These are phyloP conservation scores for Diarsia mendica DNA, from an alignment of 2,888 invertebrate species.

Conservation along the genomic window DNA sequence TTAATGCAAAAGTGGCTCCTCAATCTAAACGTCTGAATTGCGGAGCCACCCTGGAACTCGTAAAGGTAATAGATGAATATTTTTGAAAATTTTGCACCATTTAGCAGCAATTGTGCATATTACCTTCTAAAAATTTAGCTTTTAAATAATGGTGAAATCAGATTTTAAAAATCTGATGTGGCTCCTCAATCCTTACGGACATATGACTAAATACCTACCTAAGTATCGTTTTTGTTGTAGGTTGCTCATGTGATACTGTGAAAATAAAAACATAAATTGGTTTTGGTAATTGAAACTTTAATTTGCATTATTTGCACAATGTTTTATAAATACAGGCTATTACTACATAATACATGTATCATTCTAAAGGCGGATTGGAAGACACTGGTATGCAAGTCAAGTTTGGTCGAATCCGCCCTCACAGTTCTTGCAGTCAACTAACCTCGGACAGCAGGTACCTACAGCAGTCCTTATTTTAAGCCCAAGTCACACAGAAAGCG, in stretches of 20 bases:
- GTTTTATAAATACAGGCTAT: conserved; percentile 36
- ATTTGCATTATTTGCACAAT: conserved; percentile 61
- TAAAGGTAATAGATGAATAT: no score
- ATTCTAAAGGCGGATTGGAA: conserved; percentile 19
- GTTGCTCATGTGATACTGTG: background rate
- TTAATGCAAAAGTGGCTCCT: no score
- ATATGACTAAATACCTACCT: background rate
- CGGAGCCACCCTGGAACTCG: no score
- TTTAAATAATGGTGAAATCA: no score
- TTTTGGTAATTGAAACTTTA: conserved; percentile 61
- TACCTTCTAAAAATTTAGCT: no score
- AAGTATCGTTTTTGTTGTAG: background rate
- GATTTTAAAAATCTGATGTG: no score
- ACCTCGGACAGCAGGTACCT: background rate
- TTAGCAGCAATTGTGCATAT: no score
- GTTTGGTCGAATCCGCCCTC: background rate
- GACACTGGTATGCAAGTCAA: conserved; percentile 1
- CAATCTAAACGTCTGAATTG: no score
- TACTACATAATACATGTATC: conserved; percentile 12
- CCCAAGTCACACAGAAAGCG: no score
- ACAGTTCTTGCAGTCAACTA: background rate
- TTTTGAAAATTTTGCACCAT: no score
- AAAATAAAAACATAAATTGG: conserved; percentile 53
- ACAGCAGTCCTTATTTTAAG: background rate
- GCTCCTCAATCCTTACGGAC: no score